Percentiles rank a stretch among this genome's conserved stretches.
Conservation (phyloP, 2,113 vertebrate genomes). For the Eonycteris spelaea region DNA sequence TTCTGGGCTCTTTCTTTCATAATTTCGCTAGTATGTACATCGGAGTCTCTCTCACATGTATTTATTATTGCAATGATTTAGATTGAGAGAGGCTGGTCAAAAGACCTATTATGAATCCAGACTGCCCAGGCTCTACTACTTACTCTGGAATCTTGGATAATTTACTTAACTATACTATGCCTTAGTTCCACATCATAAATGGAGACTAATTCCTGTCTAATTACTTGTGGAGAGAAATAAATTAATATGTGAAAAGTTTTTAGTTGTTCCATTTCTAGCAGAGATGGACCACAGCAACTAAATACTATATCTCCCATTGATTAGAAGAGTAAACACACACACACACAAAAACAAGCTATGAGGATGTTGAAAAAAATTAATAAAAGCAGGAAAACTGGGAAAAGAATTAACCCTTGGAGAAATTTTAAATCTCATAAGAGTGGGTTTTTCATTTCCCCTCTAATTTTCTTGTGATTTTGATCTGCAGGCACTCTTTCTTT, state of each 20-base stretch:
- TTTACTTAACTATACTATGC: not conserved
- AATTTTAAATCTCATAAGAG: not conserved
- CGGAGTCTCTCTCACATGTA: not conserved
- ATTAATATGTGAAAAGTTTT: not conserved
- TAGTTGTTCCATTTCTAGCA: not conserved
- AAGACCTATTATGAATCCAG: not conserved
- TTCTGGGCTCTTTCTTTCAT: not conserved
- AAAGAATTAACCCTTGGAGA: not conserved
- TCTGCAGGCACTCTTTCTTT: not conserved
- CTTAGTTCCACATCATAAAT: not conserved
- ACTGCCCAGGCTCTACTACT: not conserved
- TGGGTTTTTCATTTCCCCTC: not conserved
- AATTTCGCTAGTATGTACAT: not conserved
- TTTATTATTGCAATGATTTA: not conserved
- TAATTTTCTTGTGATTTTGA: not conserved
- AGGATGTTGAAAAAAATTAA: not conserved
- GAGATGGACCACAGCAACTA: not conserved
- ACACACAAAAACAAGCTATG: not conserved
- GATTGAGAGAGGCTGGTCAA: not conserved
- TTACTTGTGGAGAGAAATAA: not conserved
- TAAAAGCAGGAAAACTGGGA: not conserved
- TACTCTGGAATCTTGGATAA: not conserved
- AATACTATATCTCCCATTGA: not conserved
- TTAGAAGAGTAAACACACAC: not conserved
- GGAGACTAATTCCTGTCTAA: accelerated